Evolutionary conservation across 2,797 vertebrate species (phyloP).

Genomic region (Serranus cabrilla): DNA sequence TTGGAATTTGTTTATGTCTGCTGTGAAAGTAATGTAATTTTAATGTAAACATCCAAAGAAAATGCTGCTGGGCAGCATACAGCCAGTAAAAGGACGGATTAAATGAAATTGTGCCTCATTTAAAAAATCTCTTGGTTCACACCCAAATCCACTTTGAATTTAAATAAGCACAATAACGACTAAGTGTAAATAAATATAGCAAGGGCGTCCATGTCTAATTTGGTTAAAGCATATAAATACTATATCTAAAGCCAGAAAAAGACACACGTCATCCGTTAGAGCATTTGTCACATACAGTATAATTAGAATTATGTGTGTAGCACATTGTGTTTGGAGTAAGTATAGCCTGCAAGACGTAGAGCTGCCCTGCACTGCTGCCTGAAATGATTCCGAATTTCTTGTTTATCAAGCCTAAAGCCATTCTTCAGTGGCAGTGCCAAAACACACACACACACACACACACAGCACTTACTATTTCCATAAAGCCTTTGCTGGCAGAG

Average conservation of each 20-base stretch:
- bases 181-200: conserved; percentile 4
- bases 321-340: conserved; percentile 23
- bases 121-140: conserved; percentile 24
- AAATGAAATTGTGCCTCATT: conserved; percentile 26
- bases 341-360: conserved; percentile 19
- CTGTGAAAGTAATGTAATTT: conserved; percentile 1
- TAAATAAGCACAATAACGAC: conserved; percentile 6
- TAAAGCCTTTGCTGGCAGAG: conserved; percentile 36
- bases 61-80: background rate
- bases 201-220: conserved; percentile 8
- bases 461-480: conserved; percentile 26
- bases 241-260: conserved; percentile 15
- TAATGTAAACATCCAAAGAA: conserved; percentile 2
- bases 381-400: conserved; percentile 40
- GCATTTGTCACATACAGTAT: background rate
- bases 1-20: background rate
- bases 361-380: conserved; percentile 29
- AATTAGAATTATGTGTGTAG: conserved; percentile 31
- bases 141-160: conserved; percentile 32
- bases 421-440: conserved; percentile 42
- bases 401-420: conserved; percentile 50
- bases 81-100: background rate
- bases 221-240: conserved; percentile 19
- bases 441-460: conserved; percentile 1
- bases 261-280: conserved; percentile 11